Conservation (phyloP, 2,113 vertebrate genomes). For the Clupea harengus region DNA sequence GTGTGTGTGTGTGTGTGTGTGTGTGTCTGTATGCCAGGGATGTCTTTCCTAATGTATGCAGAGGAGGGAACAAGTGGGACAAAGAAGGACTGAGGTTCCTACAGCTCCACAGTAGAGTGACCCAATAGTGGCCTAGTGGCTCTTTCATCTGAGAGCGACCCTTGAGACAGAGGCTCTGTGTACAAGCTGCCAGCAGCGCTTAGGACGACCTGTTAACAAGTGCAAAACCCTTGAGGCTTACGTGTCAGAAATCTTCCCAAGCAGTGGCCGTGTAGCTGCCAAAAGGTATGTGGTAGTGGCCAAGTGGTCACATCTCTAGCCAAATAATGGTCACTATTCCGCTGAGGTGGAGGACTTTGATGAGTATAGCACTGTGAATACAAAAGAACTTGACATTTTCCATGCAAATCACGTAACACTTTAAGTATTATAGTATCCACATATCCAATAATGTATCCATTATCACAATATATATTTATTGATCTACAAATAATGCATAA, state of each 20-base stretch:
- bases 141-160: conserved; percentile 34
- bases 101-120: not conserved
- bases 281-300: conserved; percentile 1
- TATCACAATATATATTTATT: not conserved
- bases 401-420: not conserved
- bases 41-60: not conserved
- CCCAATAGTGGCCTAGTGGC: not conserved
- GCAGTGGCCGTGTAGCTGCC: not conserved
- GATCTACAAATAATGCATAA: not conserved
- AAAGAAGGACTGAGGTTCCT: not conserved
- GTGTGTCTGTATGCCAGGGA: not conserved
- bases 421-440: not conserved
- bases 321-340: conserved; percentile 8
- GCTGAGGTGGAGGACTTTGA: not conserved
- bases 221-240: conserved; percentile 51
- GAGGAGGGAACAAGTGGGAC: not conserved
- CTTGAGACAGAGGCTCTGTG: conserved; percentile 27
- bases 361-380: not conserved
- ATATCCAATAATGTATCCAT: not conserved
- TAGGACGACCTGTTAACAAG: conserved; percentile 61
- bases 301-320: not conserved
- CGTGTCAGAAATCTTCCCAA: conserved; percentile 3
- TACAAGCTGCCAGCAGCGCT: conserved; percentile 47
- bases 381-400: not conserved
- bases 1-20: not conserved